Evolutionary conservation across 2,888 invertebrate species (phyloP), one percentile per base, ranked within the genome.

Genomic region (Geophilus truncorum): DNA sequence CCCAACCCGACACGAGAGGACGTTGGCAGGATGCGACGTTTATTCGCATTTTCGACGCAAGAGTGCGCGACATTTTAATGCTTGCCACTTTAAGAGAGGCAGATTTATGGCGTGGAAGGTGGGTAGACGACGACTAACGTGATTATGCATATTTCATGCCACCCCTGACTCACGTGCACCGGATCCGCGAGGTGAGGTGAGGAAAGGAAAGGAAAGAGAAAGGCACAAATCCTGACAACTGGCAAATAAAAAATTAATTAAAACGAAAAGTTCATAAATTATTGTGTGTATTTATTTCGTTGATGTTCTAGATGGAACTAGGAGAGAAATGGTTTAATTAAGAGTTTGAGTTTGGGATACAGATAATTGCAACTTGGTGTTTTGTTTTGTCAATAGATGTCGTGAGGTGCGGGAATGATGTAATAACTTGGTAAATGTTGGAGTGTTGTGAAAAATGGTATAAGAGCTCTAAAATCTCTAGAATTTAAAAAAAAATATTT

Each of bases 141-240:
- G 34, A 77, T 77, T 77, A 77, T 77, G 36, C 77, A 77, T 77
- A 77, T 77, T 77, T 77, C 77, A 77, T 77, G 77, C 30, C 32
- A 0, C 77, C 9, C 77, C 25, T 25, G 28, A 28, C 70, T 70
- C 28, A 25, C 45, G 4, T 18, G 51, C 51, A 6, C 51, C 51
- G 51, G 51, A 51, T 51, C 51, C 51, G n/a, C 25, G n/a, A 25
- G 70, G 70, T 28, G 70, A 6, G 28, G 70, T 25, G 28, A 70
- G 28, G 70, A 51, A 18, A 51, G 18, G 7, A 51, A 51, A 51
- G n/a, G n/a, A n/a, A n/a, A n/a, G n/a, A n/a, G n/a, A n/a, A n/a
- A n/a, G n/a, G n/a, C n/a, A n/a, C n/a, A 34, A 40, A 40, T 40
- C 12, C 40, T 10, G 40, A 4, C 18, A 18, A 51, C 18, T 51